Percentiles rank a stretch among this genome's conserved stretches.
Evolutionary conservation across 2,113 vertebrate species (phyloP).

Genomic region (Vulpes vulpes): DNA sequence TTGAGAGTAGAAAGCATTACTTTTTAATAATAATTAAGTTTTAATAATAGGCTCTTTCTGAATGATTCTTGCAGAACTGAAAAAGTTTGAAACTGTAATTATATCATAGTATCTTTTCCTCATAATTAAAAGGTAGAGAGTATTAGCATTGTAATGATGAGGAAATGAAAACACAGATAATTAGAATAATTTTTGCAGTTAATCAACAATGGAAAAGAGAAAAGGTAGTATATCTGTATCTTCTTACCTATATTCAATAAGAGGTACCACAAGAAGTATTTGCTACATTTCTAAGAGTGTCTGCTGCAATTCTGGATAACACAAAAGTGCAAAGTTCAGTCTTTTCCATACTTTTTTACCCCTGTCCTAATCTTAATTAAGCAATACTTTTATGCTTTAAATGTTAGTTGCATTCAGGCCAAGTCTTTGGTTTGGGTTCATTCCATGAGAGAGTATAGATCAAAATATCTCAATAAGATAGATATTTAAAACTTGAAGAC

Average conservation of each 20-base stretch:
- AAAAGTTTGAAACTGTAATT: constrained; percentile 58
- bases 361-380: neutral
- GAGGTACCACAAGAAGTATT: neutral
- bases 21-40: constrained; percentile 62
- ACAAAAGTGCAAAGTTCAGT: neutral
- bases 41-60: neutral
- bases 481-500: neutral
- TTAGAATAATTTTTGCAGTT: constrained; percentile 24
- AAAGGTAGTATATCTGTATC: neutral
- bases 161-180: constrained; percentile 32
- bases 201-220: neutral
- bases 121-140: constrained; percentile 21
- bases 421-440: neutral
- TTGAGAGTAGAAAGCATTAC: constrained; percentile 40
- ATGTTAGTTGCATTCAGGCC: neutral
- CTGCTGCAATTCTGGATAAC: neutral
- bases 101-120: constrained; percentile 38
- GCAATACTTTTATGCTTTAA: neutral
- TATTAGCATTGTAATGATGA: constrained; percentile 47
- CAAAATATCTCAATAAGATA: neutral
- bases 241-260: neutral
- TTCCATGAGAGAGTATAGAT: neutral
- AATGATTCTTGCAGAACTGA: constrained; percentile 31
- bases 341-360: neutral
- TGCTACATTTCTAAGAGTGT: neutral